Evolutionary conservation across 2,888 invertebrate genomes (phyloP).

Genomic region (Xestia rhomboidea): DNA sequence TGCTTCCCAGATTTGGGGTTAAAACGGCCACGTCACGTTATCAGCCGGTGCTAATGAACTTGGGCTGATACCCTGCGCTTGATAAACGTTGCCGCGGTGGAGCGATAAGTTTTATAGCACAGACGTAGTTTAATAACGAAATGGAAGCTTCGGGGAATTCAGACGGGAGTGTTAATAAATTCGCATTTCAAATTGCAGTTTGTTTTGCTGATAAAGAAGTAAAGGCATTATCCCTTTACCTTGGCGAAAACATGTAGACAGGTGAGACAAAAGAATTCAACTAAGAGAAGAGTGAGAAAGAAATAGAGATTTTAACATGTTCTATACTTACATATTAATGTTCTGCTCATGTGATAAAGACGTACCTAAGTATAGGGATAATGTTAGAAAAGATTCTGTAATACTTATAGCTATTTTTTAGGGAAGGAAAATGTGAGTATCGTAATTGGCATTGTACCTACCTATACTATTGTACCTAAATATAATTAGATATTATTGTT

Average conservation of each 20-base stretch:
- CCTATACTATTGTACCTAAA: not conserved
- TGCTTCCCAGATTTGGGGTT: conserved; percentile 46
- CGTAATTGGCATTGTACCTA: not conserved
- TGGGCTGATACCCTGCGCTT: conserved; percentile 59
- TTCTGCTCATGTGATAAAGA: not conserved
- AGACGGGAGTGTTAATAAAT: conserved; percentile 27
- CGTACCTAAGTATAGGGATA: not conserved
- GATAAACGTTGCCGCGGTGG: conserved; percentile 55
- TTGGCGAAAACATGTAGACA: not conserved
- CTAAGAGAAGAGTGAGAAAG: not conserved
- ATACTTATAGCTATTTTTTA: not conserved
- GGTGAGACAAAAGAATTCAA: not conserved
- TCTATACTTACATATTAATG: not conserved
- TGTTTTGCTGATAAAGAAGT: not conserved
- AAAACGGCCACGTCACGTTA: conserved; percentile 63
- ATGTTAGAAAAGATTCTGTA: not conserved
- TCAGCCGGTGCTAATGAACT: conserved; percentile 72
- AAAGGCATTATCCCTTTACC: not conserved
- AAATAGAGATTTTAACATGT: not conserved
- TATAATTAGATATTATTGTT: not conserved
- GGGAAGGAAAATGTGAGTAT: conserved; percentile 7
- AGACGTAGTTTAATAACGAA: conserved; percentile 46
- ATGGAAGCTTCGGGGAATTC: conserved; percentile 38
- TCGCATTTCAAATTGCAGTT: conserved; percentile 11
- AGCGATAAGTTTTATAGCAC: conserved; percentile 58